Conservation (phyloP, 2,888 invertebrate genomes). For the Subacronicta megacephala region DNA sequence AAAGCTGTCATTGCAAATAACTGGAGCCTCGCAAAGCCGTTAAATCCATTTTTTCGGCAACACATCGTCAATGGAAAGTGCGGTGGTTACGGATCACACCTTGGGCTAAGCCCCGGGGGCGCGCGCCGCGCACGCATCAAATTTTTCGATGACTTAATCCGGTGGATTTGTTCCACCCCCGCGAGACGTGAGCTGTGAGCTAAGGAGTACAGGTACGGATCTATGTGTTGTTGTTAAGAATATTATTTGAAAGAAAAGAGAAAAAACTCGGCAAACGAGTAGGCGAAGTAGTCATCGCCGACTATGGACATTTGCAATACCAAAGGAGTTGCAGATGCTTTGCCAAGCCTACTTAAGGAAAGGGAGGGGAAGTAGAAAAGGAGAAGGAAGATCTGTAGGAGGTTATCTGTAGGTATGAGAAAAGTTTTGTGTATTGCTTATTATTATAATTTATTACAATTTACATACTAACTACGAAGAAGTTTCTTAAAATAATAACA, state of each 20-base stretch:
- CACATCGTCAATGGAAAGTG: conserved; percentile 68
- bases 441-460: too few relatives aligned
- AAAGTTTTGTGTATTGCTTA: too few relatives aligned
- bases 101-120: conserved; percentile 70
- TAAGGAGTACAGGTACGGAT: conserved; percentile 37
- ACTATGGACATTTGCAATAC: too few relatives aligned
- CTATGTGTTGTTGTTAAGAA: conserved; percentile 14
- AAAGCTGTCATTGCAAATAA: conserved; percentile 62
- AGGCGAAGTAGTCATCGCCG: too few relatives aligned
- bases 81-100: conserved; percentile 60
- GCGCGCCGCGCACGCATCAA: conserved; percentile 76
- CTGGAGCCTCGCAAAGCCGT: conserved; percentile 63
- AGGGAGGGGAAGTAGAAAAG: too few relatives aligned
- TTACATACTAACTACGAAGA: too few relatives aligned
- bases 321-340: too few relatives aligned
- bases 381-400: too few relatives aligned
- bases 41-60: conserved; percentile 70
- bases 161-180: conserved; percentile 64
- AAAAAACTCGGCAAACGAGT: too few relatives aligned
- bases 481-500: too few relatives aligned
- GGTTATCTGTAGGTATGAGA: too few relatives aligned
- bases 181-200: conserved; percentile 58
- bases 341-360: too few relatives aligned
- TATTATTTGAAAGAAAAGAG: conserved; percentile 5
- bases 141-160: conserved; percentile 77